A percentile compares a stretch with the other conserved stretches of the same genome.
Conservation (phyloP, 2,888 invertebrate genomes). For the Temnothorax unifasciatus region DNA sequence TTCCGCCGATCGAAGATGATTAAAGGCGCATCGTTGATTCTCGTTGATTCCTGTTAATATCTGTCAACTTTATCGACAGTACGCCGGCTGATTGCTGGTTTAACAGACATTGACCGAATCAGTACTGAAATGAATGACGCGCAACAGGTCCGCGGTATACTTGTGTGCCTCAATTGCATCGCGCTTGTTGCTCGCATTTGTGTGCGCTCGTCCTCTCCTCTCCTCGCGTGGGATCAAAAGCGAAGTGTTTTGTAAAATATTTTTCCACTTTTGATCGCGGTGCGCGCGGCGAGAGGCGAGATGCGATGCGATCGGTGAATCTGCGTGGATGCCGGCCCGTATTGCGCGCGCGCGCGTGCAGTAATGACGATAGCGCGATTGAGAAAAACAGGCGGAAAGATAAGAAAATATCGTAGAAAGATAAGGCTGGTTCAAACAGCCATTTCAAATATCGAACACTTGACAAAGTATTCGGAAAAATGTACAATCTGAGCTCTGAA, state of each 20-base stretch:
- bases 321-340: not conserved
- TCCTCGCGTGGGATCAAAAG: conserved; percentile 47
- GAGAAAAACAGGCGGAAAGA: conserved; percentile 17
- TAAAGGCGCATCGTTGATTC: conserved; percentile 53
- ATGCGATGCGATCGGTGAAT: not conserved
- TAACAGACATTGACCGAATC: conserved; percentile 80
- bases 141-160: conserved; percentile 79
- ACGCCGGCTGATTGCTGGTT: conserved; percentile 70
- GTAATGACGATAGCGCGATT: conserved; percentile 14
- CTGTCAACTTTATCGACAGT: conserved; percentile 70
- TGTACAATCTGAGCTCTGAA: not conserved
- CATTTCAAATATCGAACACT: not conserved
- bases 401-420: not conserved
- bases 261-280: conserved; percentile 54
- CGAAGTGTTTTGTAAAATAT: conserved; percentile 52
- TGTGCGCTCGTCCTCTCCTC: conserved; percentile 57
- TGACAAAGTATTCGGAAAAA: not conserved
- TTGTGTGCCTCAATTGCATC: conserved; percentile 77
- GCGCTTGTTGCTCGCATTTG: conserved; percentile 76
- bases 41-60: conserved; percentile 62
- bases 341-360: not conserved
- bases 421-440: not conserved
- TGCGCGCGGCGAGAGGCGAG: not conserved
- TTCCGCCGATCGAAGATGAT: conserved; percentile 39
- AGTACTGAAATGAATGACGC: conserved; percentile 83